Evolutionary conservation across 2,888 invertebrate genomes (phyloP).

Genomic region (Catonia carolina): DNA sequence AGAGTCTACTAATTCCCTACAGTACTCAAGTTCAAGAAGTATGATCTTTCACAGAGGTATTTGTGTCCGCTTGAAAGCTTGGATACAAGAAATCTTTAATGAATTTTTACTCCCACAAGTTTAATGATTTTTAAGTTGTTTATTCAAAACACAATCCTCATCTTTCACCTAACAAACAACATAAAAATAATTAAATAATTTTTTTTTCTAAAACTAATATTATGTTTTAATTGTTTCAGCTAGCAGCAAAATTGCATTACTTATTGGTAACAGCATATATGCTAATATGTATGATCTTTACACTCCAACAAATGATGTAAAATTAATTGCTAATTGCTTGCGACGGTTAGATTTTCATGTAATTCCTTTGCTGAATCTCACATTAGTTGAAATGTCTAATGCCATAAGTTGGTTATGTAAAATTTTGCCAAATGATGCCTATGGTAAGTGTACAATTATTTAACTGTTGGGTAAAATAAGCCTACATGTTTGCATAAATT

Average conservation of each 20-base stretch:
- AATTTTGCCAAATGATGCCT: not conserved
- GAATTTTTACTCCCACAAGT: no score
- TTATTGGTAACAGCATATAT: constrained; percentile 5
- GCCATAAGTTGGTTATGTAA: not conserved
- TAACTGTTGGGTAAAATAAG: no score
- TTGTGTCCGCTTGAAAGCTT: no score
- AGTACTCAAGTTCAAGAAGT: no score
- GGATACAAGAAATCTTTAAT: no score
- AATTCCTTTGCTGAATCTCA: not conserved
- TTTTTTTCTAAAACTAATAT: not conserved
- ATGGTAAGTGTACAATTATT: not conserved
- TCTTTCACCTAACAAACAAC: no score
- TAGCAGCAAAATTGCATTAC: not conserved
- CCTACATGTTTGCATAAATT: no score
- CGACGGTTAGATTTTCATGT: not conserved
- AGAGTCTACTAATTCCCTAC: no score
- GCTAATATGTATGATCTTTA: not conserved
- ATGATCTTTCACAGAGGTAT: no score
- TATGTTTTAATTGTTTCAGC: not conserved
- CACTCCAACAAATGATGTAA: not conserved
- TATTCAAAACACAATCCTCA: no score
- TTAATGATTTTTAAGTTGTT: no score
- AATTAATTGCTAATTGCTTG: not conserved
- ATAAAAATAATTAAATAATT: no score
- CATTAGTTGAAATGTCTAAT: not conserved